Percentiles rank a stretch among this genome's conserved stretches.
These are phyloP conservation scores for Formica selysi DNA, from an alignment of 1,140 invertebrate species.

Conservation along the genomic window DNA sequence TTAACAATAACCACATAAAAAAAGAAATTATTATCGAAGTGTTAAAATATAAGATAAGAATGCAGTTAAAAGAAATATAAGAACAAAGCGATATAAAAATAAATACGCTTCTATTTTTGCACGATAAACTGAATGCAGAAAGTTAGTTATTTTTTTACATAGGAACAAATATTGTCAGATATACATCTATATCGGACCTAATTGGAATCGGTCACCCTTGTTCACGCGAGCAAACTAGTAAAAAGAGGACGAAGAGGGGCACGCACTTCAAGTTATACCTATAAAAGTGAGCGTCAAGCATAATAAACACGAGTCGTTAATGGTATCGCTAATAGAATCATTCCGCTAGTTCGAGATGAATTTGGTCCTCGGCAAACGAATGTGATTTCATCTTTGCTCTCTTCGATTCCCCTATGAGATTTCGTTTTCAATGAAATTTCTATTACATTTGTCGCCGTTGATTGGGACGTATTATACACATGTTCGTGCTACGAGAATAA, in stretches of 20 bases:
- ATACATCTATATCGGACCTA: slow-evolving; percentile 80
- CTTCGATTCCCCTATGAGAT: slow-evolving; percentile 19
- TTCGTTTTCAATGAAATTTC: neutral
- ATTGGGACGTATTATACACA: neutral
- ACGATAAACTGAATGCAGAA: neutral
- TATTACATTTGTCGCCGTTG: neutral
- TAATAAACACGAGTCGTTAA: slow-evolving; percentile 83
- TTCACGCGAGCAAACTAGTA: slow-evolving; percentile 55
- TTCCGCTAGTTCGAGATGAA: slow-evolving; percentile 66
- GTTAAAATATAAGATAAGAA: neutral
- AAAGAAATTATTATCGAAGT: neutral
- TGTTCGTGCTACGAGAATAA: neutral
- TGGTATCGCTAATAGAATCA: slow-evolving; percentile 85
- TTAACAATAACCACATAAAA: slow-evolving; percentile 28
- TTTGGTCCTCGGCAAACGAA: slow-evolving; percentile 25
- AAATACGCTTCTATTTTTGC: neutral
- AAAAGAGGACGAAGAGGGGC: slow-evolving; percentile 47
- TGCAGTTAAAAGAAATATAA: neutral
- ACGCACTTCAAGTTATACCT: slow-evolving; percentile 80
- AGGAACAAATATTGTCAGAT: slow-evolving; percentile 69
- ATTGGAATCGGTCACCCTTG: slow-evolving; percentile 79
- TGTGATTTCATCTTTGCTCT: slow-evolving; percentile 17
- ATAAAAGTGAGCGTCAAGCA: slow-evolving; percentile 80
- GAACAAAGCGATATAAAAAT: neutral
- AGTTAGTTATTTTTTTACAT: slow-evolving; percentile 27